These are phyloP conservation scores for Calvadosia cruxmelitensis DNA, from an alignment of 30 jellyfish, hydroid and myxozoan genomes.

Conservation along the genomic window DNA sequence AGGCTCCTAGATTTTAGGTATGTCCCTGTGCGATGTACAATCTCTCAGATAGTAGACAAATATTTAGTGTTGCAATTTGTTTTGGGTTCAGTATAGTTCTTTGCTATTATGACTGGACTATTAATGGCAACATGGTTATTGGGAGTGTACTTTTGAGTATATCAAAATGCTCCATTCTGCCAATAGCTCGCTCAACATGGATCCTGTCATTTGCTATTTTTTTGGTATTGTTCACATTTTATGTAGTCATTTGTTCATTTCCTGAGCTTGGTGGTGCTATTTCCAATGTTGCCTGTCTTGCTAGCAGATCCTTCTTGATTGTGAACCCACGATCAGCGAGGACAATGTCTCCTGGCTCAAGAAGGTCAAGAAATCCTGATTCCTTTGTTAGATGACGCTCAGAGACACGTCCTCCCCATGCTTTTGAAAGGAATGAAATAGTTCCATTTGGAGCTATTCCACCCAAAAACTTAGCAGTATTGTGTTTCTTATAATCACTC, in stretches of 20 bases:
- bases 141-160: slow-evolving; percentile 13
- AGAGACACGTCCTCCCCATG: slow-evolving; percentile 38
- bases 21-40: no score
- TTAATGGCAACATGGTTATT: slow-evolving; percentile 2
- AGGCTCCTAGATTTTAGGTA: no score
- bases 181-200: slow-evolving; percentile 27
- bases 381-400: slow-evolving; percentile 27
- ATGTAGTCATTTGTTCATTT: slow-evolving; percentile 3
- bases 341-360: slow-evolving; percentile 37
- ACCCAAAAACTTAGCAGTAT: slow-evolving; percentile 17
- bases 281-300: neutral
- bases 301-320: slow-evolving; percentile 25
- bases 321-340: slow-evolving; percentile 61
- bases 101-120: no score
- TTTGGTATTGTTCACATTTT: slow-evolving; percentile 8
- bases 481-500: slow-evolving; percentile 50
- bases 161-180: slow-evolving; percentile 15
- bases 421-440: slow-evolving; percentile 16
- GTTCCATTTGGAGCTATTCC: slow-evolving; percentile 43
- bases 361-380: slow-evolving; percentile 26
- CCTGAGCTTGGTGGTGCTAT: slow-evolving; percentile 11
- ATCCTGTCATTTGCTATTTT: slow-evolving; percentile 18
- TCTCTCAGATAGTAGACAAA: no score
- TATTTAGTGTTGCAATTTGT: no score
- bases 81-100: no score